These are phyloP conservation scores for Eristalis intricaria DNA, from an alignment of 2,888 invertebrate genomes.

Conservation along the genomic window DNA sequence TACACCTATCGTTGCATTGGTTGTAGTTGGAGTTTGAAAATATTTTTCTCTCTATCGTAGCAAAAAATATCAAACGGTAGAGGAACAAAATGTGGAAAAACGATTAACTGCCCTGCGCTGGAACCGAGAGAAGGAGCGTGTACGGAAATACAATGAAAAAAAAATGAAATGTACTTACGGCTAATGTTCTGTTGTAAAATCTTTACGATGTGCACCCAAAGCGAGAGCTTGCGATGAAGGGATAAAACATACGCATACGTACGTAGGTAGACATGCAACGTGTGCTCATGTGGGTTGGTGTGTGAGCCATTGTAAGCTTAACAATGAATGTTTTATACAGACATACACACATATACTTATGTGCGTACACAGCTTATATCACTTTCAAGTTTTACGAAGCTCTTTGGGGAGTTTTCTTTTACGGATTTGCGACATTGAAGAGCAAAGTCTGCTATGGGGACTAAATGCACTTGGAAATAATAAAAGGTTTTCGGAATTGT, in stretches of 20 bases:
- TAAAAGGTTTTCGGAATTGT: not conserved
- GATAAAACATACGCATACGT: not conserved
- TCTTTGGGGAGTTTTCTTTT: not conserved
- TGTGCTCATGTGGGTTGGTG: not conserved
- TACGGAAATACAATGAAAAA: not conserved
- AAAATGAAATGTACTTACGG: not conserved
- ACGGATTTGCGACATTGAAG: not conserved
- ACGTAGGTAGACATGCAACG: not conserved
- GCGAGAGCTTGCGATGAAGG: not conserved
- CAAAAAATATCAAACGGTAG: not conserved
- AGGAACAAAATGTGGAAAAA: not conserved
- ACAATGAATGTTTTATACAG: not conserved
- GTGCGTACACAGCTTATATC: not conserved
- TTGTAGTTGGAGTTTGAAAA: not conserved
- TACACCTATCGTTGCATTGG: not conserved
- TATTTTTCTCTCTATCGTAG: not conserved
- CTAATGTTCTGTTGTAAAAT: constrained; percentile 38
- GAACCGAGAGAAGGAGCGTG: not conserved
- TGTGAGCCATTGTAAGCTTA: not conserved
- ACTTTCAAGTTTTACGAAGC: not conserved
- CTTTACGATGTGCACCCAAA: constrained; percentile 17
- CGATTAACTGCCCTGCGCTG: not conserved
- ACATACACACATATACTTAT: too few species aligned
- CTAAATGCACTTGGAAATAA: not conserved
- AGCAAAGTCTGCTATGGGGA: not conserved